Conservation (phyloP, 2,797 vertebrate species). For the Morus bassanus region DNA sequence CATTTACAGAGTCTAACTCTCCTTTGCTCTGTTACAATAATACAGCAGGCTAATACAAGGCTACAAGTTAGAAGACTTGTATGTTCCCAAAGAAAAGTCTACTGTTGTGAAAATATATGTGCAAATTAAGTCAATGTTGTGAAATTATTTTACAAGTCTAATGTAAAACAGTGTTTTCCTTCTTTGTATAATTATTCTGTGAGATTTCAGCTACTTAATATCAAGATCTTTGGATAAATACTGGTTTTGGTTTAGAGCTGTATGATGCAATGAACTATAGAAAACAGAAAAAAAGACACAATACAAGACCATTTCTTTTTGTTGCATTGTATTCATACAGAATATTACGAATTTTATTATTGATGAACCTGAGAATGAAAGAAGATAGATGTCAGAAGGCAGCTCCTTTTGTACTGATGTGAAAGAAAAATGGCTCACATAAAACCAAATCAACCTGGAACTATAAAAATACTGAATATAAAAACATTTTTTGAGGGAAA, state of each 20-base stretch:
- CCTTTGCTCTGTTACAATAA: background rate
- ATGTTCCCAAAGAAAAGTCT: background rate
- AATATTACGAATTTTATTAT: background rate
- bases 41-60: background rate
- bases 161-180: background rate
- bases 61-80: background rate
- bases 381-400: conserved; percentile 20
- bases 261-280: background rate
- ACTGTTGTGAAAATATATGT: background rate
- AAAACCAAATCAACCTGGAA: conserved; percentile 29
- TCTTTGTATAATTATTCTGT: conserved; percentile 3
- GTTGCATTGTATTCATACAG: background rate
- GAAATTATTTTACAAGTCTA: background rate
- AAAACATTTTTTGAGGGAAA: background rate
- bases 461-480: conserved; percentile 30
- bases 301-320: background rate
- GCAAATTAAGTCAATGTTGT: background rate
- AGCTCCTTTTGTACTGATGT: background rate
- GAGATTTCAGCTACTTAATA: background rate
- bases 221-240: background rate
- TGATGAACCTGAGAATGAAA: conserved; percentile 24
- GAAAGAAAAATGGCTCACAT: conserved; percentile 44
- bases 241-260: background rate
- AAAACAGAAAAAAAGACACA: background rate
- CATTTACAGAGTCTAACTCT: background rate